Evolutionary conservation across 2,888 invertebrate genomes (phyloP).

Genomic region (Acleris holmiana): DNA sequence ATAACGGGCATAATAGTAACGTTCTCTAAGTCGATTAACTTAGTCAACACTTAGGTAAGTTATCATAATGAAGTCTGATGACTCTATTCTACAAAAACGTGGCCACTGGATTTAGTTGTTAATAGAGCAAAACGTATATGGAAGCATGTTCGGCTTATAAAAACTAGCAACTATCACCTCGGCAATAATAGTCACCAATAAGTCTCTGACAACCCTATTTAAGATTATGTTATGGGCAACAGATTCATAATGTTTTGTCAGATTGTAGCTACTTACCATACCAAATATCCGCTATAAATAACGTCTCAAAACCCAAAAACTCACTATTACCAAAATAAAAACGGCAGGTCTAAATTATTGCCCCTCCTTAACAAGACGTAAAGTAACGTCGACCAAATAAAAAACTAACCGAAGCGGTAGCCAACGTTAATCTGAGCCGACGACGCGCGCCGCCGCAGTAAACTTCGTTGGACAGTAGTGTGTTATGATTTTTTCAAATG

Average conservation of each 20-base stretch:
- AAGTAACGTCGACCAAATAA: slow-evolving; percentile 48
- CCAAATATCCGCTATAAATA: slow-evolving; percentile 35
- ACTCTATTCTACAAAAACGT: no score
- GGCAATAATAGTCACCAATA: slow-evolving; percentile 12
- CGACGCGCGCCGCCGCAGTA: slow-evolving; percentile 47
- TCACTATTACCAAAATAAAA: slow-evolving; percentile 36
- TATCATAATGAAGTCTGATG: no score
- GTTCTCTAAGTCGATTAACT: no score
- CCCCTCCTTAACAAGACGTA: slow-evolving; percentile 39
- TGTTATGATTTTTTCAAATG: background rate
- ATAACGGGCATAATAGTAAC: no score
- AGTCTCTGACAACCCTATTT: slow-evolving; percentile 13
- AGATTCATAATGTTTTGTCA: slow-evolving; percentile 34
- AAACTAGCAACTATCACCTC: background rate
- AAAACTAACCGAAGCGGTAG: slow-evolving; percentile 45
- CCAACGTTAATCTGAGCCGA: slow-evolving; percentile 55
- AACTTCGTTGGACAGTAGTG: slow-evolving; percentile 10
- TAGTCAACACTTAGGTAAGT: no score
- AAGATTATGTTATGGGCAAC: slow-evolving; percentile 7
- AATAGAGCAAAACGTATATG: no score
- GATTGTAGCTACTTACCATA: slow-evolving; percentile 37
- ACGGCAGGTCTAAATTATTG: slow-evolving; percentile 33
- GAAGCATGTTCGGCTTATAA: no score
- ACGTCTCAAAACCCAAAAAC: slow-evolving; percentile 17
- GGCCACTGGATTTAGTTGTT: no score